These are phyloP conservation scores for Gymnosoma rotundatum DNA, from an alignment of 2,888 invertebrate species.

Conservation along the genomic window DNA sequence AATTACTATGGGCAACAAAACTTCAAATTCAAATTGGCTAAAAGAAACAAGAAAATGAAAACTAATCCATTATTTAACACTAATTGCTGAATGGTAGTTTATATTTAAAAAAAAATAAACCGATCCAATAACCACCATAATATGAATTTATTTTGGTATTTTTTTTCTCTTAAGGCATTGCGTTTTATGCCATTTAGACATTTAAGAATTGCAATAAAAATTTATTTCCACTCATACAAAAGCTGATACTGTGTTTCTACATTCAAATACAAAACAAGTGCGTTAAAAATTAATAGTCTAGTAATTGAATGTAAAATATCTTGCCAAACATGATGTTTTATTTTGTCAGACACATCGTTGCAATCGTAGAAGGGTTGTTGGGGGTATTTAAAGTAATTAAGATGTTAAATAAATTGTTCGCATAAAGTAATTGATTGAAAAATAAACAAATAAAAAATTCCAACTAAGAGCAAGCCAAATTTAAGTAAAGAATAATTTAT, in stretches of 20 bases:
- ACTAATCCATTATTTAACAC: conserved; percentile 62
- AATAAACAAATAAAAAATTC: conserved; percentile 18
- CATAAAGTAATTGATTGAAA: conserved; percentile 65
- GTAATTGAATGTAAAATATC: conserved; percentile 70
- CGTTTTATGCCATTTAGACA: conserved; percentile 54
- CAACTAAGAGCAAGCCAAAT: neutral
- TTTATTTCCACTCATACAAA: conserved; percentile 19
- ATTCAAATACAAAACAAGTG: conserved; percentile 59
- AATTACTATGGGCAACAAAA: conserved; percentile 61
- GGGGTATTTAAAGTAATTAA: conserved; percentile 58
- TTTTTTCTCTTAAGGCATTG: conserved; percentile 44
- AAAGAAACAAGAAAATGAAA: conserved; percentile 40
- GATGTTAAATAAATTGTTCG: conserved; percentile 70
- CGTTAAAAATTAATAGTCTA: conserved; percentile 69
- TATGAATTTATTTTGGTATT: neutral
- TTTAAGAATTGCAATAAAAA: conserved; percentile 57
- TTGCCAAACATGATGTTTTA: conserved; percentile 69
- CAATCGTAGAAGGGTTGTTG: neutral
- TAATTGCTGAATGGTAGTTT: conserved; percentile 64
- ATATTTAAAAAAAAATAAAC: conserved; percentile 31
- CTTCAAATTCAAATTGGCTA: conserved; percentile 41
- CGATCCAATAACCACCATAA: conserved; percentile 38
- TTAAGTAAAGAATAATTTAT: conserved; percentile 66
- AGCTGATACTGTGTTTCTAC: conserved; percentile 6
- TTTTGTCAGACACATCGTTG: conserved; percentile 47